These are phyloP conservation scores for Psilanteris sp. DNA, from an alignment of 1,140 invertebrate species.

Conservation along the genomic window DNA sequence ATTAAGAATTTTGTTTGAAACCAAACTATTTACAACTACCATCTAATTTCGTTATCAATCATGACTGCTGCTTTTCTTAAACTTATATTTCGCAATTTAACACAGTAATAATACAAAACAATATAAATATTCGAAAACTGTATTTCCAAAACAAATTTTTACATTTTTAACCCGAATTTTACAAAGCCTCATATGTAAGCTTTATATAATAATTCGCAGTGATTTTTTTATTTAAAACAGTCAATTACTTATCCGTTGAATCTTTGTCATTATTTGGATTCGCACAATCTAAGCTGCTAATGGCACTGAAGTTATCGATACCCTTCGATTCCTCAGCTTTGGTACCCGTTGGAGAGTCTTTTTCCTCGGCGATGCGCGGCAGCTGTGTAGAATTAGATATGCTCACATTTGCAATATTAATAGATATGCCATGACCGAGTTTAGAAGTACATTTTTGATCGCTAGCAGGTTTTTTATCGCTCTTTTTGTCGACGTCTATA, in stretches of 20 bases:
- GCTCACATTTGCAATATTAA: conserved; percentile 74
- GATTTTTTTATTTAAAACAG: no score
- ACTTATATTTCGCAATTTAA: neutral
- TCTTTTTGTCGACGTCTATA: conserved; percentile 60
- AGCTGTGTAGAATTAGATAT: conserved; percentile 78
- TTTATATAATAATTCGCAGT: no score
- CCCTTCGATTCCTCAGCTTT: conserved; percentile 69
- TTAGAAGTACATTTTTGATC: conserved; percentile 72
- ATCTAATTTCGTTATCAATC: conserved; percentile 4
- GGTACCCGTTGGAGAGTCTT: conserved; percentile 87
- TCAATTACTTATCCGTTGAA: no score
- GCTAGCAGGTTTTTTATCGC: conserved; percentile 65
- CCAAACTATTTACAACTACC: conserved; percentile 25
- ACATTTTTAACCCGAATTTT: no score
- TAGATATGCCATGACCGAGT: conserved; percentile 74
- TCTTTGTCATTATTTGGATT: conserved; percentile 10
- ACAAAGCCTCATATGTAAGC: no score
- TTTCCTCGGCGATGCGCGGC: conserved; percentile 89
- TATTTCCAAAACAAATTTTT: no score
- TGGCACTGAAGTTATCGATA: conserved; percentile 4
- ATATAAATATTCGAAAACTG: no score
- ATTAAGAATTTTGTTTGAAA: neutral
- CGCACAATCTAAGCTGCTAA: neutral
- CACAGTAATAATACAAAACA: neutral
- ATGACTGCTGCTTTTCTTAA: neutral